Evolutionary conservation across 2,113 vertebrate species (phyloP).

Genomic region (Takifugu flavidus): DNA sequence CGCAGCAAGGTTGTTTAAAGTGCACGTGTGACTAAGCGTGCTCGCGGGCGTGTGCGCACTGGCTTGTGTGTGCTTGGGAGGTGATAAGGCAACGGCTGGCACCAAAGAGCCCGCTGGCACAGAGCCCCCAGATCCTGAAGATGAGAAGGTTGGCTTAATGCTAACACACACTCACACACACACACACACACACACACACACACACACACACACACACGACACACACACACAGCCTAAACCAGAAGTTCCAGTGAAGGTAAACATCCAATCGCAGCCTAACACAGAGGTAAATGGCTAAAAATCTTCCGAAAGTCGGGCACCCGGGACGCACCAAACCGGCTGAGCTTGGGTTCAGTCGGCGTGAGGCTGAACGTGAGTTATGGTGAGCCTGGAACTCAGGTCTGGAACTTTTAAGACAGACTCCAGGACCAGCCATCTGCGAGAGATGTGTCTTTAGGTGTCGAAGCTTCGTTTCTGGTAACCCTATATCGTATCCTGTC

Average conservation of each 20-base stretch:
- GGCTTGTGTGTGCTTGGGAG: constrained; percentile 44
- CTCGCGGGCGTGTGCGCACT: constrained; percentile 6
- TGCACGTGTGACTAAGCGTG: constrained; percentile 48
- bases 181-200: constrained; percentile 8
- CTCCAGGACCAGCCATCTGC: constrained; percentile 10
- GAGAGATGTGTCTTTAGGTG: constrained; percentile 32
- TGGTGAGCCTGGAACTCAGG: constrained; percentile 21
- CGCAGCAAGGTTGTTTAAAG: constrained; percentile 46
- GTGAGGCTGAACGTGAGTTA: neutral
- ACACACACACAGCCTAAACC: too few relatives aligned
- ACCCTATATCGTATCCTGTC: constrained; percentile 56
- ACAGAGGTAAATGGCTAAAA: too few relatives aligned
- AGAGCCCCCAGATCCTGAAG: constrained; percentile 63
- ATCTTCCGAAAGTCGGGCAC: too few relatives aligned
- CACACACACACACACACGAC: too few relatives aligned
- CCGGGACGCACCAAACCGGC: too few relatives aligned
- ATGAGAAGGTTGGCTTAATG: constrained; percentile 44
- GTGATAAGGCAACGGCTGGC: constrained; percentile 84
- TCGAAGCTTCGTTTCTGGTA: constrained; percentile 53
- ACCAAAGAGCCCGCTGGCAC: constrained; percentile 76
- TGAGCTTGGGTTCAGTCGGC: too few relatives aligned
- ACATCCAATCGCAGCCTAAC: too few relatives aligned
- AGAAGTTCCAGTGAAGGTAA: too few relatives aligned
- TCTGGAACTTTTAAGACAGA: constrained; percentile 13
- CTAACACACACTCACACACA: neutral